Percentiles rank a stretch among this genome's conserved stretches.
Evolutionary conservation across 2,888 invertebrate species (phyloP).

Genomic region (Barypeithes pellucidus): DNA sequence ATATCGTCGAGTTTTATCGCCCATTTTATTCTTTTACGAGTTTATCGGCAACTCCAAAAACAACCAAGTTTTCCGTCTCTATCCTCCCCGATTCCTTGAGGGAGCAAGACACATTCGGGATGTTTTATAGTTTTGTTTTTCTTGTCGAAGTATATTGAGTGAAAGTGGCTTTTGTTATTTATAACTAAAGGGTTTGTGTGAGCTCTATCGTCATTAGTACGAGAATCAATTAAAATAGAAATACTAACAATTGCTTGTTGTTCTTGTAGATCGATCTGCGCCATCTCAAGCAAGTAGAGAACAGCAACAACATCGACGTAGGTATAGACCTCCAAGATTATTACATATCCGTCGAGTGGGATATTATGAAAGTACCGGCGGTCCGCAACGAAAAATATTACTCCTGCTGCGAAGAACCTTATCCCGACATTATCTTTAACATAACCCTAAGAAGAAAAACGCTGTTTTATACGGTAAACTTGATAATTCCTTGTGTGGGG

Average conservation of each 20-base stretch:
- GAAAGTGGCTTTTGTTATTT: constrained; percentile 1
- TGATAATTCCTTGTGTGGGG: constrained; percentile 97
- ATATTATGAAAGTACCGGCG: constrained; percentile 94
- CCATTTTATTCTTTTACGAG: constrained; percentile 40
- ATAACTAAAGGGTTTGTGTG: not conserved
- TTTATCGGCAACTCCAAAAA: constrained; percentile 25
- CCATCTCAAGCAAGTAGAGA: constrained; percentile 89
- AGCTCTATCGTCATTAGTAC: too few relatives aligned
- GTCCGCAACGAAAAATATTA: constrained; percentile 94
- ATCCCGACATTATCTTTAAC: constrained; percentile 98
- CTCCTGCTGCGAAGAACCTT: constrained; percentile 98
- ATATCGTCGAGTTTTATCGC: constrained; percentile 40
- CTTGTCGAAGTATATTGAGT: constrained; percentile 22
- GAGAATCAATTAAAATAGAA: too few relatives aligned
- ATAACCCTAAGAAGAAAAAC: constrained; percentile 95
- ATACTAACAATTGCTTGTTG: not conserved
- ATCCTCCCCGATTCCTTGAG: constrained; percentile 17
- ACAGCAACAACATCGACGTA: constrained; percentile 90
- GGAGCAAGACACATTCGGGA: constrained; percentile 29
- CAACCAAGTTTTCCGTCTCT: constrained; percentile 11
- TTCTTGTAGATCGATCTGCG: constrained; percentile 86
- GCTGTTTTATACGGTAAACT: constrained; percentile 97
- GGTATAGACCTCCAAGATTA: constrained; percentile 95
- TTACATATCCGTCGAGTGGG: constrained; percentile 99
- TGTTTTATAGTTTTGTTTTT: constrained; percentile 50